phyloP scores from a whole-genome alignment of 2,888 invertebrate genomes.

The Mesoligia furuncula region DNA sequence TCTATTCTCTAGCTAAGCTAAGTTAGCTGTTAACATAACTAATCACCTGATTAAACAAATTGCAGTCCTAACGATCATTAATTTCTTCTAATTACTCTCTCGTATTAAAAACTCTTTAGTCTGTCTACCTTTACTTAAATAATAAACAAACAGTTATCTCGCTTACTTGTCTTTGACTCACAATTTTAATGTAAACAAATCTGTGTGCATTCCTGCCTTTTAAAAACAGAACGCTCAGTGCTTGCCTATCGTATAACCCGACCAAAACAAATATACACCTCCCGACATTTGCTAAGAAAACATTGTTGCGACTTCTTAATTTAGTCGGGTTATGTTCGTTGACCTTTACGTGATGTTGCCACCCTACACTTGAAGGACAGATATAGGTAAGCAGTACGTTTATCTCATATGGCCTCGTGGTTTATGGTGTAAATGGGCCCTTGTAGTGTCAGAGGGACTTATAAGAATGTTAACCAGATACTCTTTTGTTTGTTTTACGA shows the following conservation, averaged over 20 bases:
- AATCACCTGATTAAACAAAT: constrained; percentile 17
- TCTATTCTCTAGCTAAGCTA: neutral
- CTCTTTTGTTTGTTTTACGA: constrained; percentile 25
- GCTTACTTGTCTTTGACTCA: constrained; percentile 57
- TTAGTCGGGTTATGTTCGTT: constrained; percentile 76
- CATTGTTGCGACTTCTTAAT: constrained; percentile 53
- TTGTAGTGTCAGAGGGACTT: constrained; percentile 27
- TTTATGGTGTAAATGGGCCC: constrained; percentile 44
- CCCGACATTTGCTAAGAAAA: constrained; percentile 1
- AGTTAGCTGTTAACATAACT: neutral
- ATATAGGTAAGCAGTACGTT: constrained; percentile 61
- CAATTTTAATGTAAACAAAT: constrained; percentile 64
- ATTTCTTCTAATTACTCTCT: constrained; percentile 19
- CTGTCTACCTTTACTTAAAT: constrained; percentile 14
- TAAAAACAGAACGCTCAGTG: constrained; percentile 67
- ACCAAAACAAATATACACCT: constrained; percentile 55
- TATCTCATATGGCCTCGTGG: constrained; percentile 51
- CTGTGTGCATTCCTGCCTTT: constrained; percentile 59
- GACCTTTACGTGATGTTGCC: constrained; percentile 73
- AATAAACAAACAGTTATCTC: constrained; percentile 61
- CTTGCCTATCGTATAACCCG: constrained; percentile 70
- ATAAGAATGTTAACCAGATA: constrained; percentile 45
- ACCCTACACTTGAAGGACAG: constrained; percentile 60
- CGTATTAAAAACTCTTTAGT: constrained; percentile 42
- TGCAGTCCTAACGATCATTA: neutral